These are phyloP conservation scores for Sitta europaea DNA, from an alignment of 2,113 vertebrate genomes.

Conservation along the genomic window DNA sequence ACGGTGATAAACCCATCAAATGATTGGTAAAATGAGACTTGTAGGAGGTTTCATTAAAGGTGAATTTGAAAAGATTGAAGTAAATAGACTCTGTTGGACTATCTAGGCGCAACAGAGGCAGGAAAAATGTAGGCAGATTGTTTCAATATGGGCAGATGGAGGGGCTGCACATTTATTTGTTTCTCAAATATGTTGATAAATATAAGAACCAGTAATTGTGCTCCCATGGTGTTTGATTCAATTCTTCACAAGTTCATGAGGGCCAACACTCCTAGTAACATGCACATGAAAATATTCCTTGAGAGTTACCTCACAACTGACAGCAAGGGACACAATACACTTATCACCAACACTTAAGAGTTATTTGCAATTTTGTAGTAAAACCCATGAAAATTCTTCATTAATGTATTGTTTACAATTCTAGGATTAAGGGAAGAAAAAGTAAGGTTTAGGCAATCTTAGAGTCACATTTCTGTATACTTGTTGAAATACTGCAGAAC, in stretches of 20 bases:
- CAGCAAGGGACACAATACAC: background rate
- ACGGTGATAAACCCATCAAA: background rate
- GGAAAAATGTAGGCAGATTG: background rate
- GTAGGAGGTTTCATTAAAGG: background rate
- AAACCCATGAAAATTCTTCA: background rate
- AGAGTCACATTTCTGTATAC: rapidly evolving
- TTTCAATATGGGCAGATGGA: background rate
- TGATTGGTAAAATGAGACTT: background rate
- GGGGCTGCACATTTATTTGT: background rate
- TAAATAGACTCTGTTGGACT: background rate
- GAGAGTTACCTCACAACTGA: background rate
- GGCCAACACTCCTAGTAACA: background rate
- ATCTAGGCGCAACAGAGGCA: background rate
- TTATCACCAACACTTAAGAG: background rate
- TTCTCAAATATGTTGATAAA: background rate
- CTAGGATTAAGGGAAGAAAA: background rate
- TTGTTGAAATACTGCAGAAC: background rate
- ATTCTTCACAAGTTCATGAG: background rate
- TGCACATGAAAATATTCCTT: background rate
- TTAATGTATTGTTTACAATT: background rate
- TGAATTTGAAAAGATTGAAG: background rate
- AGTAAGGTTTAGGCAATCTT: background rate
- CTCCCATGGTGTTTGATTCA: background rate
- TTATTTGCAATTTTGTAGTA: background rate
- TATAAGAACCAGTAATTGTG: background rate